Evolutionary conservation across 1,140 invertebrate genomes (phyloP).

Genomic region (Apis laboriosa): DNA sequence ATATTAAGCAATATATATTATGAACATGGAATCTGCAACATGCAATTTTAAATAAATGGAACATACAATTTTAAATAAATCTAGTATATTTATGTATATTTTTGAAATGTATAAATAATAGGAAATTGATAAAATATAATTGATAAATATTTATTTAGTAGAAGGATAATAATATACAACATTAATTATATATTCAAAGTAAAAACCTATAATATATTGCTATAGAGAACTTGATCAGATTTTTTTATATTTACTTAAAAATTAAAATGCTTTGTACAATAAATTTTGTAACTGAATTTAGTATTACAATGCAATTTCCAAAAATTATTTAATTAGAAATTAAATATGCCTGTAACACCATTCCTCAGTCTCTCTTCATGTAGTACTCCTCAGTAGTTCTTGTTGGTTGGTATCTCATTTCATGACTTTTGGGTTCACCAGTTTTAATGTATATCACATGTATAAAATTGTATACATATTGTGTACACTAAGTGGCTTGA

Average conservation of each 20-base stretch:
- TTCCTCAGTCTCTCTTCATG: constrained; percentile 62
- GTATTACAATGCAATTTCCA: constrained; percentile 51
- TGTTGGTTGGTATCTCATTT: constrained; percentile 64
- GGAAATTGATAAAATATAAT: constrained; percentile 13
- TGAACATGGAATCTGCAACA: background rate
- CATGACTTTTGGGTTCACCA: constrained; percentile 64
- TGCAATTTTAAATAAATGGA: background rate
- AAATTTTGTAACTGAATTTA: constrained; percentile 55
- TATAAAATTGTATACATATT: constrained; percentile 70
- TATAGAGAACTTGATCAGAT: constrained; percentile 55
- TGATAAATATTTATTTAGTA: constrained; percentile 50
- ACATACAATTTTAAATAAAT: background rate
- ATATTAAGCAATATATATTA: background rate
- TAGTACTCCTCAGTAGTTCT: constrained; percentile 61
- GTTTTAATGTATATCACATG: constrained; percentile 67
- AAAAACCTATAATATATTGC: constrained; percentile 46
- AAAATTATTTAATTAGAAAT: constrained; percentile 43
- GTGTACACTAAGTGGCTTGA: constrained; percentile 70
- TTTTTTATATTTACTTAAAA: constrained; percentile 54
- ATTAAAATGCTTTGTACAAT: constrained; percentile 67
- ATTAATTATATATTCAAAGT: constrained; percentile 52
- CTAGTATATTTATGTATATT: background rate
- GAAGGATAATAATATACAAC: constrained; percentile 50
- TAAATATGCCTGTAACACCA: constrained; percentile 60
- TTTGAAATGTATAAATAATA: background rate